Percentiles rank a stretch among this genome's conserved stretches.
phyloP scores from a whole-genome alignment of 2,888 invertebrate species.

The Smittia aterrima region DNA sequence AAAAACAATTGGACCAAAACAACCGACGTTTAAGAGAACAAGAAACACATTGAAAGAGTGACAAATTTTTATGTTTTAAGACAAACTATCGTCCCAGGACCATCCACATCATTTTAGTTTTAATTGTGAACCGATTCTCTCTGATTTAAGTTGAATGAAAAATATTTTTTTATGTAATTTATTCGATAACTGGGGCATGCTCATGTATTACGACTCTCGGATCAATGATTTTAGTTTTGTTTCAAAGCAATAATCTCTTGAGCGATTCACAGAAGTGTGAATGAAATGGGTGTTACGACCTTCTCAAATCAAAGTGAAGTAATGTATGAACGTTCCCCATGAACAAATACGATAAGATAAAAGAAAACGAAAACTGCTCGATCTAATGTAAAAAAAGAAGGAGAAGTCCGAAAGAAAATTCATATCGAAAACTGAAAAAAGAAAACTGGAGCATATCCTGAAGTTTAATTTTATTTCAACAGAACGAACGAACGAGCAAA shows the following conservation, averaged over 20 bases:
- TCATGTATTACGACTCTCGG: too few relatives aligned
- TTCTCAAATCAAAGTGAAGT: too few relatives aligned
- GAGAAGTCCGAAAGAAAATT: neutral
- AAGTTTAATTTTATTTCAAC: constrained; percentile 9
- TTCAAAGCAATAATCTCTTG: too few relatives aligned
- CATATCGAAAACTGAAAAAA: neutral
- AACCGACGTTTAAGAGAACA: constrained; percentile 17
- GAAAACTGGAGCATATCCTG: constrained; percentile 19
- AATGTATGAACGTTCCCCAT: too few relatives aligned
- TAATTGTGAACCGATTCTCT: neutral
- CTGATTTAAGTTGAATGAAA: too few relatives aligned
- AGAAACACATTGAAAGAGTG: neutral
- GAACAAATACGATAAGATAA: too few relatives aligned
- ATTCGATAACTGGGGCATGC: too few relatives aligned
- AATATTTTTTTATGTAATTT: too few relatives aligned
- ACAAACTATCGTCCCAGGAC: neutral
- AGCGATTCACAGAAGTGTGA: too few relatives aligned
- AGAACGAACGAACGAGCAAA: neutral
- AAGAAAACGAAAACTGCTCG: too few relatives aligned
- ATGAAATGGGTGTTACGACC: too few relatives aligned
- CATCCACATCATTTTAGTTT: neutral
- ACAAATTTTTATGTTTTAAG: neutral
- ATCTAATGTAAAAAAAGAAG: neutral
- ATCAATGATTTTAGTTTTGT: too few relatives aligned
- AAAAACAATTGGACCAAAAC: constrained; percentile 36